These are phyloP conservation scores for Chamaea fasciata DNA, from an alignment of 2,113 vertebrate genomes.

Conservation along the genomic window DNA sequence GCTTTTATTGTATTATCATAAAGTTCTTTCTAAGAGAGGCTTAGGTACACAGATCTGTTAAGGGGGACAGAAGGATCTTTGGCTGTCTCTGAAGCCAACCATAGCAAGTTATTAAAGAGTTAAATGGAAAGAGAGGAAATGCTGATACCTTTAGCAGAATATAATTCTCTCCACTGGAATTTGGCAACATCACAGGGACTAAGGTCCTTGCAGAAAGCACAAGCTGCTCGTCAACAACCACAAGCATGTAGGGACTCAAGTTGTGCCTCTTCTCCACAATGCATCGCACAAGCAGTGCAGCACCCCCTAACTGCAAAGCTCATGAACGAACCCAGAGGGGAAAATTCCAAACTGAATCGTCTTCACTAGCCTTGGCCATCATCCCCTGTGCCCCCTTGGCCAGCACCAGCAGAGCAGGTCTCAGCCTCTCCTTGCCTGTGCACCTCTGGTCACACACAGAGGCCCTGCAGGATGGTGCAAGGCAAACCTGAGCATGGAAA, in stretches of 20 bases:
- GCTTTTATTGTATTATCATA: not conserved
- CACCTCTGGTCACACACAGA: not conserved
- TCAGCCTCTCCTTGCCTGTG: not conserved
- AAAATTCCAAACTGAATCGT: not conserved
- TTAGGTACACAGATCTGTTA: not conserved
- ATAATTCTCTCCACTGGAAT: conserved; percentile 53
- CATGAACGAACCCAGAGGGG: not conserved
- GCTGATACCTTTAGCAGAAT: conserved; percentile 46
- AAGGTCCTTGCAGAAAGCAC: not conserved
- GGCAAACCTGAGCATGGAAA: not conserved
- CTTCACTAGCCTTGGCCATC: not conserved
- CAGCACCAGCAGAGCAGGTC: not conserved
- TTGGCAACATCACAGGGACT: conserved; percentile 7
- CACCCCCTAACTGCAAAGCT: not conserved
- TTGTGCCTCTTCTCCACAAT: not conserved
- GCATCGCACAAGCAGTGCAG: not conserved
- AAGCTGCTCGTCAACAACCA: not conserved
- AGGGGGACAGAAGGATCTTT: not conserved
- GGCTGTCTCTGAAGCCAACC: not conserved
- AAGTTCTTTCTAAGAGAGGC: not conserved
- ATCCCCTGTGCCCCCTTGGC: not conserved
- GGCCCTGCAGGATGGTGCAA: not conserved
- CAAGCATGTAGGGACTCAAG: not conserved
- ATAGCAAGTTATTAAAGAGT: not conserved
- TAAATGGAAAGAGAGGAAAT: conserved; percentile 38